Percentiles rank a stretch among this genome's conserved stretches.
These are phyloP conservation scores for Gryllus bimaculatus DNA, from an alignment of 1,140 invertebrate species.

Conservation along the genomic window DNA sequence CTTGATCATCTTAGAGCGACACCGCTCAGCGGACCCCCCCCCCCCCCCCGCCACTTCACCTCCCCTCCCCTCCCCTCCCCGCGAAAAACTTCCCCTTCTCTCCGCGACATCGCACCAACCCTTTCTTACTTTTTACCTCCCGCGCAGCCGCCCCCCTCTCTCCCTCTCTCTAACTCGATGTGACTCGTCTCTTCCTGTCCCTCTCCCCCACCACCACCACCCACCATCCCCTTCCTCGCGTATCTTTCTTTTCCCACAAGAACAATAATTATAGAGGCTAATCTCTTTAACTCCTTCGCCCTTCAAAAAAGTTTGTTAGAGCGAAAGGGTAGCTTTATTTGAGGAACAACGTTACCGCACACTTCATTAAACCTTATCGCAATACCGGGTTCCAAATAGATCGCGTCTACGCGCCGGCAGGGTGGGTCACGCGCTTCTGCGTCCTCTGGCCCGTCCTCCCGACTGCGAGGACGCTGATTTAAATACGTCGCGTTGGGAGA, in stretches of 20 bases:
- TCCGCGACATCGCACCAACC: too few relatives aligned
- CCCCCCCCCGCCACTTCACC: not conserved
- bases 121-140: too few relatives aligned
- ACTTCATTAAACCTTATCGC: not conserved
- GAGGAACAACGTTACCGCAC: not conserved
- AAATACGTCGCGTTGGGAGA: not conserved
- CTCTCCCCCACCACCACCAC: too few relatives aligned
- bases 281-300: not conserved
- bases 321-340: slow-evolving; percentile 1
- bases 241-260: slow-evolving; percentile 4
- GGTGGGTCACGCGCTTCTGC: not conserved
- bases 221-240: not conserved
- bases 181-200: too few relatives aligned
- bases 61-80: too few relatives aligned
- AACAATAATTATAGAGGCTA: not conserved
- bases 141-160: too few relatives aligned
- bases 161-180: too few relatives aligned
- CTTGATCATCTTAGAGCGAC: too few relatives aligned
- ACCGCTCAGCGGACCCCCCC: too few relatives aligned
- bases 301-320: not conserved
- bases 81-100: too few relatives aligned
- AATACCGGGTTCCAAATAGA: not conserved
- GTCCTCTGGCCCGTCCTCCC: too few relatives aligned
- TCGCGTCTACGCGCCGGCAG: not conserved
- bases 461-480: not conserved